Evolutionary conservation across 23 tunicate genomes (phyloP), one percentile per base, ranked within the genome.

Genomic region (Halocynthia aurantium): DNA sequence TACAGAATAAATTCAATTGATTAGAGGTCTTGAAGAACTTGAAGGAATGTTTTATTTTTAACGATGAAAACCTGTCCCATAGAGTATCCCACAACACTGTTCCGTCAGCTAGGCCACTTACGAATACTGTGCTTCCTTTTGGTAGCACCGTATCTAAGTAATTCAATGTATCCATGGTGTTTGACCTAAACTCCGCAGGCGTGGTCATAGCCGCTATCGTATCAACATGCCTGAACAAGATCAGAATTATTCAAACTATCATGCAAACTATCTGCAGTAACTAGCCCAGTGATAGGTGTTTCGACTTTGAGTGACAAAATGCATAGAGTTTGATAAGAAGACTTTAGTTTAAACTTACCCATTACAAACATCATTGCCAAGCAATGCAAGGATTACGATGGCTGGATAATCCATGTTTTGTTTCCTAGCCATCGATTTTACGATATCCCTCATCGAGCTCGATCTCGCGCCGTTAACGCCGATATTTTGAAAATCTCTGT

Each of bases 291-390:
- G 44, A 31, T 31, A 31, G 2, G 44, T 31, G 44, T 0, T 4
- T 31, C 4, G 44, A 31, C 44, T 31, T n/a, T n/a, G n/a, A n/a
- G n/a, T n/a, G n/a, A n/a, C n/a, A n/a, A n/a, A n/a, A n/a, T n/a
- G n/a, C n/a, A n/a, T n/a, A n/a, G n/a, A n/a, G n/a, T n/a, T n/a
- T n/a, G n/a, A n/a, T n/a, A n/a, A n/a, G n/a, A n/a, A n/a, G n/a
- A n/a, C n/a, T n/a, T n/a, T 31, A 31, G 44, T 31, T 31, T 31
- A 31, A 4, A 60, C 67, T 79, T 57, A 84, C 88, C 98, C 98
- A 72, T 94, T 94, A 84, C 98, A 94, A 8, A 94, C 98, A 57
- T 94, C 98, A 65, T 94, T 94, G 57, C 98, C 98, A 17, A 94
- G 72, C 51, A 94, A 62, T 17, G 98, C 87, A 70, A 94, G 71